These are phyloP conservation scores for Drosophila gunungcola DNA, from an alignment of 1,140 invertebrate genomes.

Conservation along the genomic window DNA sequence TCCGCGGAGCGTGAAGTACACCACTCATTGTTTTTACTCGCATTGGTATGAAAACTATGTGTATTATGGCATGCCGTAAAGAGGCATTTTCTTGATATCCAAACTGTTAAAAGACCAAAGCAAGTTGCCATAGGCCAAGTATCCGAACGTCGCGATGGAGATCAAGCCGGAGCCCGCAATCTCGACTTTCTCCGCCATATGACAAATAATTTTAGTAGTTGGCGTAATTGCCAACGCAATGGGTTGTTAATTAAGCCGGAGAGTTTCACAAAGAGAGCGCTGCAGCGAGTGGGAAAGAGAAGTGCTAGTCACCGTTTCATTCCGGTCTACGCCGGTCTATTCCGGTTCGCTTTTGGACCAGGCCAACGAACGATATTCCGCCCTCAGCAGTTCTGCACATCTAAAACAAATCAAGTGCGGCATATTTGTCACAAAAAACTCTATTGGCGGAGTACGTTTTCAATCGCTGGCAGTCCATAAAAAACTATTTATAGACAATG, in stretches of 20 bases:
- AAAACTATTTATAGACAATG: conserved; percentile 20
- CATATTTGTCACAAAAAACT: conserved; percentile 43
- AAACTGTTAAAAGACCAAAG: conserved; percentile 36
- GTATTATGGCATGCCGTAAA: conserved; percentile 50
- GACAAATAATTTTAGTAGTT: conserved; percentile 76
- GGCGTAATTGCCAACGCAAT: conserved; percentile 78
- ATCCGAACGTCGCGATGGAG: conserved; percentile 7
- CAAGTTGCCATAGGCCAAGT: conserved; percentile 38
- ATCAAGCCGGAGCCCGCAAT: conserved; percentile 29
- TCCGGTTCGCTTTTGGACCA: conserved; percentile 38
- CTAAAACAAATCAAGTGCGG: conserved; percentile 39
- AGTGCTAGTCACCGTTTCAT: conserved; percentile 65
- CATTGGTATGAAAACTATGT: conserved; percentile 49
- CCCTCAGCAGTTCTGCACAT: conserved; percentile 51
- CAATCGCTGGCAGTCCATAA: conserved; percentile 13
- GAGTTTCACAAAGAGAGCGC: conserved; percentile 35
- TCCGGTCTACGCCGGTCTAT: conserved; percentile 45
- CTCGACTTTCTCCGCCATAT: conserved; percentile 72
- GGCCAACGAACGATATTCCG: conserved; percentile 74
- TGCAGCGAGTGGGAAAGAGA: conserved; percentile 19
- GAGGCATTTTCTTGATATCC: conserved; percentile 51
- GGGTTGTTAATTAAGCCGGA: conserved; percentile 74
- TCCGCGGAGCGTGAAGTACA: conserved; percentile 69
- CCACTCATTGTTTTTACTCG: conserved; percentile 52
- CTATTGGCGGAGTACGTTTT: conserved; percentile 18